Base-by-base conservation (phyloP, 1,140 invertebrate species). In the Doryteuthis pealeii region DNA sequence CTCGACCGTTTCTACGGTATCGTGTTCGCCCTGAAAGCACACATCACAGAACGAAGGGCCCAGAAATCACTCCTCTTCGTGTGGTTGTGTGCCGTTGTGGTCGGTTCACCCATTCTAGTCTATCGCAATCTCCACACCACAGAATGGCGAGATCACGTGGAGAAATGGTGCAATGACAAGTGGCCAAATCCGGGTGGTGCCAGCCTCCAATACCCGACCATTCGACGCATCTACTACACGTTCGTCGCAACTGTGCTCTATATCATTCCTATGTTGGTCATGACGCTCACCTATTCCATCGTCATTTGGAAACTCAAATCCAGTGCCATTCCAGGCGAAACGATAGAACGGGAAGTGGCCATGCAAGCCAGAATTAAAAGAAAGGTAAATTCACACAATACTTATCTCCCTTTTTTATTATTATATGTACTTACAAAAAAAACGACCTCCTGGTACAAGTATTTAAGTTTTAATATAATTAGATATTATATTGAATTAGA, bases 191-290 rank as follows among this genome's bases (percentile, higher is more conserved):
- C 58, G n/a, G 82, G 79, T 0, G 28, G 67, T 14, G 70, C 74
- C 12, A 79, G 79, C 74, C 35, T 40, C 35, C 35, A 40, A 10
- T 40, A 40, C 35, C 78, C 81, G 14, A 45, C 70, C 6, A 76
- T 76, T 6, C 75, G 84, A 26, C 77, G 77, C 15, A 68, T 84
- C 22, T 89, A 89, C 74, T 89, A 89, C 77, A 85, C 86, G 22
- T 83, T 87, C 62, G 85, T 89, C 1, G 84, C 86, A 5, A 78
- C 86, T 10, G 84, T 87, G 3, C 76, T 90, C 22, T 90, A 89
- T 80, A 89, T 90, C 80, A 76, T 89, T 62, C 89, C 89, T 0
- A 85, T 89, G 31, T 33, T 84, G 6, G 83, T 89, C 12, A 90
- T 90, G 89, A 78, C 84, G 0, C 77, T 87, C 6, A 87, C 89